These are phyloP conservation scores for Gryon sp. DNA, from an alignment of 1,140 invertebrate species.

Conservation along the genomic window DNA sequence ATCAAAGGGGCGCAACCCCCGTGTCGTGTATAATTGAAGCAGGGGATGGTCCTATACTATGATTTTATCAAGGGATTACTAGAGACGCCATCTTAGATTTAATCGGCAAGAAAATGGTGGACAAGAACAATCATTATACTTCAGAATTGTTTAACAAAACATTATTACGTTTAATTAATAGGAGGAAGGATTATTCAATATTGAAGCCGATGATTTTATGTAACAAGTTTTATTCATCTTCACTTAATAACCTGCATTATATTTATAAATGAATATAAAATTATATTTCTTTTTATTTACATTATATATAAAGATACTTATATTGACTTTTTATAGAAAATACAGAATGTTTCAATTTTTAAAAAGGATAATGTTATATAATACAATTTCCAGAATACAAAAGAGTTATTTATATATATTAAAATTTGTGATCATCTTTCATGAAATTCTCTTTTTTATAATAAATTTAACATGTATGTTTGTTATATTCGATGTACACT, in stretches of 20 bases:
- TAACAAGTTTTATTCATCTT: neutral
- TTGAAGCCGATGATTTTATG: too few species aligned
- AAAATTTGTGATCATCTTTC: too few species aligned
- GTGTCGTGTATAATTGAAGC: constrained; percentile 71
- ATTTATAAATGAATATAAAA: neutral
- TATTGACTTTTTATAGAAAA: neutral
- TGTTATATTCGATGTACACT: too few species aligned
- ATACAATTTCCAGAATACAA: too few species aligned
- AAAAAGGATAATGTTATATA: too few species aligned
- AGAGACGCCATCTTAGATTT: constrained; percentile 77
- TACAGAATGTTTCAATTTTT: neutral
- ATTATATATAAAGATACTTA: constrained; percentile 71
- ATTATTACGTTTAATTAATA: too few species aligned
- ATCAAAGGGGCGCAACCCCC: constrained; percentile 71
- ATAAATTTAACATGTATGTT: too few species aligned
- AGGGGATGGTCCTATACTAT: constrained; percentile 59
- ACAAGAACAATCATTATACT: constrained; percentile 53
- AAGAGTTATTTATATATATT: too few species aligned
- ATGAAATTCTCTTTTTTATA: too few species aligned
- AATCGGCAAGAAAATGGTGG: constrained; percentile 78
- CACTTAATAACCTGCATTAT: too few species aligned
- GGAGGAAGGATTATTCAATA: too few species aligned
- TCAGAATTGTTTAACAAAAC: constrained; percentile 45
- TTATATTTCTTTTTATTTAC: neutral
- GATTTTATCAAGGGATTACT: constrained; percentile 62